Evolutionary conservation across 2,888 invertebrate species (phyloP).

Genomic region (Actias luna): DNA sequence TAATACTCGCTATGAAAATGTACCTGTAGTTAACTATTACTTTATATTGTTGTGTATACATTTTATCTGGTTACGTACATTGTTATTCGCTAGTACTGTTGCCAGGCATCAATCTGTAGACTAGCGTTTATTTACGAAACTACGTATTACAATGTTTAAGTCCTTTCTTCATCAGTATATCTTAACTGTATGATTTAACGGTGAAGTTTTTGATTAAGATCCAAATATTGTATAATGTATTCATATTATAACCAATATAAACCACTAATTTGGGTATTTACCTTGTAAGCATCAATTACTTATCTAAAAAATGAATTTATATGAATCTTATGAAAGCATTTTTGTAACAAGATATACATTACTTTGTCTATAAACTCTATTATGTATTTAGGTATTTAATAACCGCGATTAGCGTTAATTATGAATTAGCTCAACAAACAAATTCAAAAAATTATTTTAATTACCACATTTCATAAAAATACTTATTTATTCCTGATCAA

Average conservation of each 20-base stretch:
- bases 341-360: no score
- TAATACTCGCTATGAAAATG: conserved; percentile 8
- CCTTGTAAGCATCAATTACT: no score
- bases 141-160: background rate
- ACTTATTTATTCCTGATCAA: no score
- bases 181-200: background rate
- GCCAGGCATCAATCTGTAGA: background rate
- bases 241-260: background rate
- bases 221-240: background rate
- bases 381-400: background rate
- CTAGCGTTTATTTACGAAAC: background rate
- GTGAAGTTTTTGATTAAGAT: background rate
- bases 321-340: no score
- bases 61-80: background rate
- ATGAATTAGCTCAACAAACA: background rate
- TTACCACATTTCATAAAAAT: no score
- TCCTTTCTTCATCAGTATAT: background rate
- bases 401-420: background rate
- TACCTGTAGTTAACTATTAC: conserved; percentile 5
- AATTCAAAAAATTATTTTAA: background rate
- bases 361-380: background rate
- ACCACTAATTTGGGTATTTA: no score
- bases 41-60: background rate
- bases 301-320: no score
- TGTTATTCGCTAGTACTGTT: background rate